Evolutionary conservation across 2,113 vertebrate species (phyloP).

Genomic region (Taurulus bubalis): DNA sequence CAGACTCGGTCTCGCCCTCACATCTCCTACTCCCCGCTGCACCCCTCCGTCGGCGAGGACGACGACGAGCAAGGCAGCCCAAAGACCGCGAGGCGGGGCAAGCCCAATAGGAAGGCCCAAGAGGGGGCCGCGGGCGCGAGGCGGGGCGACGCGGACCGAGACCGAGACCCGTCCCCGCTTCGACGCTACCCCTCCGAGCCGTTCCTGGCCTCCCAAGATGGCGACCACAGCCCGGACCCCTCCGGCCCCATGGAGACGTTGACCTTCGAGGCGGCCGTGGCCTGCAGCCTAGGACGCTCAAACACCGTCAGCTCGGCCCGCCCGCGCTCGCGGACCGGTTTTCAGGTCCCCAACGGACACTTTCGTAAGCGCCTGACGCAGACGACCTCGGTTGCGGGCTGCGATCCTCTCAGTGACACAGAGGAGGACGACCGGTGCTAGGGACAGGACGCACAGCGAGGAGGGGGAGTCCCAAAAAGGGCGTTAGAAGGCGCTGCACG

Average conservation of each 20-base stretch:
- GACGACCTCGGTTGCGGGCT: slow-evolving; percentile 87
- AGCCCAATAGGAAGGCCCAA: slow-evolving; percentile 62
- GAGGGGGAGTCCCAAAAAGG: slow-evolving; percentile 33
- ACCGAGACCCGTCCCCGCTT: slow-evolving; percentile 79
- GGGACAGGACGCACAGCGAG: slow-evolving; percentile 59
- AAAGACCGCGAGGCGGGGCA: slow-evolving; percentile 60
- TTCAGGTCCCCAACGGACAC: slow-evolving; percentile 98
- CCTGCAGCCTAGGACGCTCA: slow-evolving; percentile 94
- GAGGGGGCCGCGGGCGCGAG: slow-evolving; percentile 49
- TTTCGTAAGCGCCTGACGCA: slow-evolving; percentile 92
- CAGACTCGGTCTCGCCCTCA: slow-evolving; percentile 92
- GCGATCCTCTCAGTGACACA: slow-evolving; percentile 93
- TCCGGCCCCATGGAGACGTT: slow-evolving; percentile 93
- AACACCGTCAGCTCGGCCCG: slow-evolving; percentile 93
- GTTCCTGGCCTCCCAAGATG: slow-evolving; percentile 93
- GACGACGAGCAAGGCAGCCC: slow-evolving; percentile 77
- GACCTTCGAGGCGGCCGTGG: slow-evolving; percentile 97
- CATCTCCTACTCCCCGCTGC: slow-evolving; percentile 93
- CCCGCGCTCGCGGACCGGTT: slow-evolving; percentile 89
- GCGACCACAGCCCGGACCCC: slow-evolving; percentile 94
- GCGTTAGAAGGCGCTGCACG: slow-evolving; percentile 32
- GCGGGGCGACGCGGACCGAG: slow-evolving; percentile 35
- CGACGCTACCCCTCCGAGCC: slow-evolving; percentile 96
- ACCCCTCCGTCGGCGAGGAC: slow-evolving; percentile 81
- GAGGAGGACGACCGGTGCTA: slow-evolving; percentile 97